Base-by-base conservation (phyloP, 2,888 invertebrate genomes). In the Steromphala cineraria region DNA sequence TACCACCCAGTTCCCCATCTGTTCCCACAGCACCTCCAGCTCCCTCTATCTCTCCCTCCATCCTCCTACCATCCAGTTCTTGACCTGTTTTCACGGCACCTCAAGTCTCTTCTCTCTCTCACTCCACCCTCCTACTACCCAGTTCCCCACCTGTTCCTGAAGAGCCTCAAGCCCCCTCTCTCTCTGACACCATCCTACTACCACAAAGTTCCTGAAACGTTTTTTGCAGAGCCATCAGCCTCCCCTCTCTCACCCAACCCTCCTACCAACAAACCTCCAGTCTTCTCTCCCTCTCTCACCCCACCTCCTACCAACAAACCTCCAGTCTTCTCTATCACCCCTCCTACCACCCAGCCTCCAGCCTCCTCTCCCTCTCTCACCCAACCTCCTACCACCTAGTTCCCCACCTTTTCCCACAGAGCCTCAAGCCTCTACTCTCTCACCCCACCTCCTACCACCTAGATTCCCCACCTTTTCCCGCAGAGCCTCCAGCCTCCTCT, bases 111-210 rank as follows among this genome's bases (percentile, higher is more conserved):
- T n/a, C 92, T 92, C 31, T 92, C 83, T 79, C 91, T 87, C 83
- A 82, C 79, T 83, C 84, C 56, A 88, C 89, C 36, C 78, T 90
- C 91, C 76, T 81, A 92, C 92, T 81, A 86, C 90, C 83, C 92
- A 91, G 79, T 83, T 84, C 56, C 88, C 89, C 77, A 36, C 92
- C 87, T 90, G 87, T 80, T 89, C 88, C 78, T 91, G 81, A 8
- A 91, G 79, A 56, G 89, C 89, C 82, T 93, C 93, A 31, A 93
- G 84, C 80, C 91, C 87, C 56, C 83, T 82, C 81, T 92, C 92
- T 82, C 86, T 92, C 91, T 79, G 83, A 84, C 62, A 36, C 89
- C 77, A 89, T 90, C 76, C 86, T 79, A 77, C 83, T 83, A 67
- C 84, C 87, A 8, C 24, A 15, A 62, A 2, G 2, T 36, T 2